Conservation (phyloP, 2,888 invertebrate genomes). For the Caenorhabditis sulstoni region DNA sequence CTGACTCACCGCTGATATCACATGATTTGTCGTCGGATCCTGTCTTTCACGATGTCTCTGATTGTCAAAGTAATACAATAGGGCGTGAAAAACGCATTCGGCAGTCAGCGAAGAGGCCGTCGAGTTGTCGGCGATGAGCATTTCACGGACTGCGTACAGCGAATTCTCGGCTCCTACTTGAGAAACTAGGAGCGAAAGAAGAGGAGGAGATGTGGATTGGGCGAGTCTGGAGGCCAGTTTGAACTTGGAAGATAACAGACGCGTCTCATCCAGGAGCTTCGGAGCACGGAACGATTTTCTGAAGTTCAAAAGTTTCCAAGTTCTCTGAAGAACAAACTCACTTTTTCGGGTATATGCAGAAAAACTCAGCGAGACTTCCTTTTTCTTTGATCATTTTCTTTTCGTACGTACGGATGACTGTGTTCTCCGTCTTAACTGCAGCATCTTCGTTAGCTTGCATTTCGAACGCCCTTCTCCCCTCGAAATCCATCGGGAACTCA, state of each 20-base stretch:
- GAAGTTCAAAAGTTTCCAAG: background rate
- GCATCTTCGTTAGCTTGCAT: conserved; percentile 23
- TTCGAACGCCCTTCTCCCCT: conserved; percentile 19
- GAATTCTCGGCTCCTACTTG: conserved; percentile 44
- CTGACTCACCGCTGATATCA: conserved; percentile 31
- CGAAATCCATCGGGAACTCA: conserved; percentile 51
- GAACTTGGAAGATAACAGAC: conserved; percentile 19
- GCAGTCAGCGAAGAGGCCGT: conserved; percentile 16
- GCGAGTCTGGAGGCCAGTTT: conserved; percentile 35
- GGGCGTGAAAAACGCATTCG: conserved; percentile 45
- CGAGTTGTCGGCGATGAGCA: conserved; percentile 25
- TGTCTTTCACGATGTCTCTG: background rate
- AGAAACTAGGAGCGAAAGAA: conserved; percentile 20
- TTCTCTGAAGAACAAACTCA: background rate
- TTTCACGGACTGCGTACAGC: conserved; percentile 38
- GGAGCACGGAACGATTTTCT: conserved; percentile 26
- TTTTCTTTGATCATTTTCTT: conserved; percentile 13
- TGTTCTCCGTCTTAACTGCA: background rate
- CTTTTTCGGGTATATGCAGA: conserved; percentile 12
- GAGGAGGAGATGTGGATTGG: conserved; percentile 32
- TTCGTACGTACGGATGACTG: conserved; percentile 20
- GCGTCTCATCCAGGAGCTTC: conserved; percentile 24
- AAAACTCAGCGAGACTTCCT: background rate
- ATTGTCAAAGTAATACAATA: conserved; percentile 42
- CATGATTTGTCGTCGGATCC: conserved; percentile 20